Evolutionary conservation across 2,797 vertebrate genomes (phyloP).

Genomic region (Semotilus atromaculatus): DNA sequence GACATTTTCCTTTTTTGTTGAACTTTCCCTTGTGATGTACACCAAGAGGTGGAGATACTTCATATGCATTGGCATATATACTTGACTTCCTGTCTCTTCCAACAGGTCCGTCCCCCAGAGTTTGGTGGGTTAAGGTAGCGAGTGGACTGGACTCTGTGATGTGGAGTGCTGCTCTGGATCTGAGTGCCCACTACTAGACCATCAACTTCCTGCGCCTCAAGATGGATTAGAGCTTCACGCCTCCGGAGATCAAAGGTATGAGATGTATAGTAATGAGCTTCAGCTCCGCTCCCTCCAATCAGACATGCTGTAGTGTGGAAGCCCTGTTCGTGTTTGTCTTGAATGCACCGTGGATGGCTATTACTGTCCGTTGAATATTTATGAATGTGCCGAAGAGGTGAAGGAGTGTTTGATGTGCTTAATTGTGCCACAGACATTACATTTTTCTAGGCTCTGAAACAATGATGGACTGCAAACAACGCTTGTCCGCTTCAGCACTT

Average conservation of each 20-base stretch:
- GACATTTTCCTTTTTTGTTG: background rate
- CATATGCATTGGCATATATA: background rate
- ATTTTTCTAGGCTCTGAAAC: slow-evolving; percentile 45
- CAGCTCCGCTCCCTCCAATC: slow-evolving; percentile 56
- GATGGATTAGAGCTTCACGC: slow-evolving; percentile 79
- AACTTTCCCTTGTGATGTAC: background rate
- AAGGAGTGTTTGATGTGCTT: slow-evolving; percentile 44
- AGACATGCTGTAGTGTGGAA: background rate
- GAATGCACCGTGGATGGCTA: slow-evolving; percentile 38
- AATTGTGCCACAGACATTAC: slow-evolving; percentile 42
- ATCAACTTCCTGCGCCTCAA: slow-evolving; percentile 57
- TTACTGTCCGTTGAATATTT: slow-evolving; percentile 44
- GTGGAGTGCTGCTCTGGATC: slow-evolving; percentile 66
- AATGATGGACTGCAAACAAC: slow-evolving; percentile 49
- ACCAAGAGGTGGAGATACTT: background rate
- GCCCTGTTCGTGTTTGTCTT: slow-evolving; percentile 4
- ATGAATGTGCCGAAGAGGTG: slow-evolving; percentile 40
- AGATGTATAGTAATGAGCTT: slow-evolving; percentile 70
- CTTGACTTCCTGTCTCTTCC: background rate
- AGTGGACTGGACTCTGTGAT: slow-evolving; percentile 66
- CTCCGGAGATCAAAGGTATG: slow-evolving; percentile 82
- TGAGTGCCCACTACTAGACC: slow-evolving; percentile 70
- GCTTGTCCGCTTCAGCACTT: slow-evolving; percentile 35
- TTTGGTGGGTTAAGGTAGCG: background rate
- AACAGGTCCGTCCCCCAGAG: background rate